Base-by-base conservation (phyloP, 2,797 vertebrate genomes). In the Vultur gryphus region DNA sequence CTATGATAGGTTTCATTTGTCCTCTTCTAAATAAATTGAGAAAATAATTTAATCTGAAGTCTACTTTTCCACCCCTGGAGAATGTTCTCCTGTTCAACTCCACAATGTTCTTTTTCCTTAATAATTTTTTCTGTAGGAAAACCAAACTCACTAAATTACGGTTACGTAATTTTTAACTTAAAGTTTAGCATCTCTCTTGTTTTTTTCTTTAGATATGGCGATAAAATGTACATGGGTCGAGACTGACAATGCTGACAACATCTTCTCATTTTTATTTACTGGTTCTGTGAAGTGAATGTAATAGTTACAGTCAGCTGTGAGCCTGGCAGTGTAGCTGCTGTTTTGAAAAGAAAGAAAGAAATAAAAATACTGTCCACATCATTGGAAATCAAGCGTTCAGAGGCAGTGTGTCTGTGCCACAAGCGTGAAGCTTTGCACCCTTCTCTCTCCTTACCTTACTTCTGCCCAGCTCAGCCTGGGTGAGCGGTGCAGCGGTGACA, bases 401-500 rank as follows among this genome's bases (percentile, higher is more conserved):
- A n/a, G 21, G 7, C 6, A 20, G 31, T 5, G 48, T 9, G 18
- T 41, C 18, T 18, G 5, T 5, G 28, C 4, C 28, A 26, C 13
- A 28, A 31, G 20, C 9, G 1, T 3, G 26, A 51, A 66, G 17
- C 24, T 80, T 61, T 69, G 54, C 11, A 31, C 2, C 28, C 2
- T 20, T 21, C 48, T 39, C 33, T 37, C 29, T 78, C n/a, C 35
- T 57, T 14, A 13, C 24, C 35, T 13, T 9, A 8, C 23, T 77
- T 51, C 28, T 54, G 23, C 37, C 65, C 10, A 1, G 1, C 25
- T 35, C 46, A 48, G n/a, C 51, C 59, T 10, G 0, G 33, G 26
- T 7, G 41, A 61, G 35, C 1, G 2, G 25, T 6, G 35, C 23
- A 5, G 43, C 0, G 23, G n/a, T 24, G 49, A 28, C 39, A 28